These are phyloP conservation scores for Forbesichthys papilliferus DNA, from an alignment of 2,113 vertebrate genomes.

Conservation along the genomic window DNA sequence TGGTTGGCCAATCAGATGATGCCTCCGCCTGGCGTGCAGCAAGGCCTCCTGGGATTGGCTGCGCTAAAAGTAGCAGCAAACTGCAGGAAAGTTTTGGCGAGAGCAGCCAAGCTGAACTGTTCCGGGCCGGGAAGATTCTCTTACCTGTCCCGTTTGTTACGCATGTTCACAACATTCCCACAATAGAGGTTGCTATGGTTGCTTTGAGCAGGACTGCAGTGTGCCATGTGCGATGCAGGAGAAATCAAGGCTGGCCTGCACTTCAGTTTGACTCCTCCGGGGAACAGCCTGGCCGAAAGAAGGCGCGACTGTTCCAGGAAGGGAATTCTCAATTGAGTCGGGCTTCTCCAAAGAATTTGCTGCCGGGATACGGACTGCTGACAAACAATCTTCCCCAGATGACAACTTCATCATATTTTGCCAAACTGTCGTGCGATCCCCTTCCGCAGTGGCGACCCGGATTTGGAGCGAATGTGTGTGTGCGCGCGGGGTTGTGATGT, in stretches of 20 bases:
- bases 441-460: conserved; percentile 7
- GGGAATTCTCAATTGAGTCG: conserved; percentile 59
- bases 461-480: conserved; percentile 6
- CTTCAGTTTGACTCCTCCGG: conserved; percentile 60
- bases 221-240: conserved; percentile 8
- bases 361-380: conserved; percentile 49
- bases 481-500: conserved; percentile 44
- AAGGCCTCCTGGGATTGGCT: conserved; percentile 51
- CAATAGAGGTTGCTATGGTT: conserved; percentile 24
- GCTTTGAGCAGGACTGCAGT: conserved; percentile 30
- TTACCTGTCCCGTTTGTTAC: conserved; percentile 48
- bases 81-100: conserved; percentile 55
- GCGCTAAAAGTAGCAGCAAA: conserved; percentile 30
- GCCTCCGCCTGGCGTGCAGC: conserved; percentile 57
- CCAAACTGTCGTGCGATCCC: conserved; percentile 43
- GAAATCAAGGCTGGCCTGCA: conserved; percentile 31
- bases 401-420: conserved; percentile 60
- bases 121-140: conserved; percentile 1
- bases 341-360: conserved; percentile 54
- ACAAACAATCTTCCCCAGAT: conserved; percentile 42
- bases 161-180: neutral
- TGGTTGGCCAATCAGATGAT: conserved; percentile 74
- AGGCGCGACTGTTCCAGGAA: conserved; percentile 33
- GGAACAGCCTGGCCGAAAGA: conserved; percentile 39
- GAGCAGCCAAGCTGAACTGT: conserved; percentile 58